Base-by-base conservation (phyloP, 2,113 vertebrate species). In the Oryzias javanicus region DNA sequence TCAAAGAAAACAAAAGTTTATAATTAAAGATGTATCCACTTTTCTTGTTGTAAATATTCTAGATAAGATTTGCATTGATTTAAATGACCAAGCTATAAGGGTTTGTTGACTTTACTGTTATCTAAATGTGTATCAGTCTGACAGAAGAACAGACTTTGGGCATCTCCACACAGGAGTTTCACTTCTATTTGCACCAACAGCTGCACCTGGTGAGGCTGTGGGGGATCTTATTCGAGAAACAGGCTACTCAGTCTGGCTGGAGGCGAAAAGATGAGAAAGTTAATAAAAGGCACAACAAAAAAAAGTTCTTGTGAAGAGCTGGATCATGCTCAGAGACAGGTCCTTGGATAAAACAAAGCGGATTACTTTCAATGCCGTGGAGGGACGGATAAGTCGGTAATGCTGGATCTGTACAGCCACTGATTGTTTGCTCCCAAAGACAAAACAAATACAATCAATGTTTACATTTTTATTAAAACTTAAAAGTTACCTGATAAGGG, bases 401-500 rank as follows among this genome's bases (percentile, higher is more conserved):
- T 61, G 69, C 29, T 53, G 64, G 59, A 64, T 63, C 57, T 58
- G 64, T 46, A 60, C 35, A 12, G 35, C 10, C 35, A 35, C 35
- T 12, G 35, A 35, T 35, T 35, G 35, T 35, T 35, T 8, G 7
- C 10, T 35, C 35, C 10, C 35, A 12, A 13, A 35, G 35, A 35
- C 3, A 12, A 27, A 12, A 35, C 3, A 12, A 12, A 35, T 35
- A 35, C 35, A 3, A 35, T 29, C 2, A 35, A 35, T 35, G 35
- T 10, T 35, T 35, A 27, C 6, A 27, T 27, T 27, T 5, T 27
- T 6, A 27, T 6, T 27, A 10, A 35, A 35, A 35, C 10, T 35
- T 12, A 59, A 76, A n/a, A 81, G 72, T 76, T 92, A 98, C 95
- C 95, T 96, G 94, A 85, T 97, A 98, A 72, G 95, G 96, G 87